These are phyloP conservation scores for Gulo gulo DNA, from an alignment of 2,113 vertebrate species.

Conservation along the genomic window DNA sequence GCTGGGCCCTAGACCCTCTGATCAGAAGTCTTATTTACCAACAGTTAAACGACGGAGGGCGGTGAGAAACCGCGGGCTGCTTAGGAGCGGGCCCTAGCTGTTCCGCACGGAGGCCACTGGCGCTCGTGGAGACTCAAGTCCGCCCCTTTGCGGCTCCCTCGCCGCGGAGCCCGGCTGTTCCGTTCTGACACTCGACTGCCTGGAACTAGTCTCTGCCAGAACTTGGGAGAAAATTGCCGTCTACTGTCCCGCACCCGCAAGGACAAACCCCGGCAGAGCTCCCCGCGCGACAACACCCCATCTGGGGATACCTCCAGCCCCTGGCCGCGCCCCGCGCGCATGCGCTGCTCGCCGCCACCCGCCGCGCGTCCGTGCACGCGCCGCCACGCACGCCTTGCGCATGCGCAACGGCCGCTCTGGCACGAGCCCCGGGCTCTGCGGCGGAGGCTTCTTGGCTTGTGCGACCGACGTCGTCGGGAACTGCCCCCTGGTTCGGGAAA, in stretches of 20 bases:
- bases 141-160: not conserved
- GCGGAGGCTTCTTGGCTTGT: rapidly evolving
- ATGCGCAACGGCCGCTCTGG: not conserved
- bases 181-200: not conserved
- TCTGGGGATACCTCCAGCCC: rapidly evolving
- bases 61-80: not conserved
- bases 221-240: rapidly evolving
- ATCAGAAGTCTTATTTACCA: not conserved
- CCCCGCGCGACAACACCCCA: rapidly evolving
- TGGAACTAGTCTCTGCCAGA: not conserved
- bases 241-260: too few relatives aligned
- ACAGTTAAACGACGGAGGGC: not conserved
- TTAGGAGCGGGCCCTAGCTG: not conserved
- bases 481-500: rapidly evolving
- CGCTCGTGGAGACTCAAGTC: not conserved
- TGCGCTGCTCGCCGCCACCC: too few relatives aligned
- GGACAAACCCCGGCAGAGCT: rapidly evolving
- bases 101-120: not conserved
- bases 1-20: not conserved
- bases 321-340: not conserved
- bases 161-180: rapidly evolving
- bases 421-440: rapidly evolving
- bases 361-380: not conserved
- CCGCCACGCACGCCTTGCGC: not conserved
- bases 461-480: rapidly evolving